phyloP scores from a whole-genome alignment of 2,888 invertebrate species.

The Gortyna flavago region DNA sequence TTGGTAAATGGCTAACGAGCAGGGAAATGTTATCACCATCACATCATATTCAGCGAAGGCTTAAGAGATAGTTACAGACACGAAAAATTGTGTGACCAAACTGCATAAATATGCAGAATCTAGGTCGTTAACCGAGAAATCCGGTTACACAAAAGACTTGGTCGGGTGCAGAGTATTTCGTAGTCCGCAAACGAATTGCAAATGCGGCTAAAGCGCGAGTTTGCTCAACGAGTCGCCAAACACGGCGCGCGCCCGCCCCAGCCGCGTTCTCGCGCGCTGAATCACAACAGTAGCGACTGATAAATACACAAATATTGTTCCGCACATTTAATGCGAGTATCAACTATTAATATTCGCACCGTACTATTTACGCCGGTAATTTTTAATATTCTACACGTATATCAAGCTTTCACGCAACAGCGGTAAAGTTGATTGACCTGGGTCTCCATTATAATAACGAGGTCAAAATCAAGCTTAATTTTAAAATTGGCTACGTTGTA shows the following conservation, averaged over 20 bases:
- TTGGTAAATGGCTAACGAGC: slow-evolving; percentile 24
- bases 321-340: slow-evolving; percentile 28
- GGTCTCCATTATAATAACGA: slow-evolving; percentile 8
- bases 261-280: slow-evolving; percentile 36
- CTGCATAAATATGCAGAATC: slow-evolving; percentile 83
- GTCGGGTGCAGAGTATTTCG: slow-evolving; percentile 82
- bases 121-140: slow-evolving; percentile 86
- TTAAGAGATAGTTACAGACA: slow-evolving; percentile 70
- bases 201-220: slow-evolving; percentile 80
- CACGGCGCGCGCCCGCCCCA: slow-evolving; percentile 64
- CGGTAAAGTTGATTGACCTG: slow-evolving; percentile 22
- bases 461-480: slow-evolving; percentile 8
- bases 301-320: slow-evolving; percentile 45
- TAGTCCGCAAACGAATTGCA: slow-evolving; percentile 84
- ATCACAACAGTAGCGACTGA: slow-evolving; percentile 54
- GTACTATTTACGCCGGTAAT: background rate
- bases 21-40: slow-evolving; percentile 46
- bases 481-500: background rate
- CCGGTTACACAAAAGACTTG: slow-evolving; percentile 84
- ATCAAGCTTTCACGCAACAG: slow-evolving; percentile 27
- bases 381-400: slow-evolving; percentile 17
- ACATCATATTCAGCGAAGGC: slow-evolving; percentile 53
- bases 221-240: slow-evolving; percentile 83
- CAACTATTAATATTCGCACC: slow-evolving; percentile 15
- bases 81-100: slow-evolving; percentile 79